Conservation (phyloP, 2,113 vertebrate species). For the Sakesphorus luctuosus region DNA sequence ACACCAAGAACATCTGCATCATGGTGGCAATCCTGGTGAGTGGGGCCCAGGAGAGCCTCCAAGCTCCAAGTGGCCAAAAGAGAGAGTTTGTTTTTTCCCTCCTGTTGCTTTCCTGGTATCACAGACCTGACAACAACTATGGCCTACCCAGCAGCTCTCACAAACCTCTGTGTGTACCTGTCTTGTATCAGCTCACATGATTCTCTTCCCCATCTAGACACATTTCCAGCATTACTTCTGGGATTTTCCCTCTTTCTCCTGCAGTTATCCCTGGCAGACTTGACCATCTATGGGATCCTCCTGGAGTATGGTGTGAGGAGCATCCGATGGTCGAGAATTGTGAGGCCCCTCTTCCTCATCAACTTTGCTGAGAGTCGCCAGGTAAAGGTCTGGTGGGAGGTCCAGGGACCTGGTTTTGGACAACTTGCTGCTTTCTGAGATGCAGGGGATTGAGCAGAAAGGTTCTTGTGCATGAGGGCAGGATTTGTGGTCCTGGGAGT, state of each 20-base stretch:
- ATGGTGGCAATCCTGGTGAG: slow-evolving; percentile 81
- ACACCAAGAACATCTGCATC: slow-evolving; percentile 94
- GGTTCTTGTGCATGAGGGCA: not conserved
- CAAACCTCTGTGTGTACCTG: not conserved
- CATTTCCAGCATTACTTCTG: not conserved
- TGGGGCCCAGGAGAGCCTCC: not conserved
- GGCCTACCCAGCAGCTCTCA: not conserved
- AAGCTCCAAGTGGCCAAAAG: not conserved
- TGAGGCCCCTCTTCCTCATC: slow-evolving; percentile 89
- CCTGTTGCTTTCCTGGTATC: not conserved
- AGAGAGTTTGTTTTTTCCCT: not conserved
- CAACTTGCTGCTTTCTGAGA: not conserved
- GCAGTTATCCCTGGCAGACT: slow-evolving; percentile 86
- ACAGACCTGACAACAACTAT: accelerated
- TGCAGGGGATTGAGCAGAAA: not conserved
- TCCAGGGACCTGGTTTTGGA: not conserved
- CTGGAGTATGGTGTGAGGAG: slow-evolving; percentile 62
- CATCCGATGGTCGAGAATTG: slow-evolving; percentile 87
- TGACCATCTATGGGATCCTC: slow-evolving; percentile 83
- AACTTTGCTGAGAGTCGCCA: slow-evolving; percentile 92
- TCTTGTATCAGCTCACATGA: accelerated
- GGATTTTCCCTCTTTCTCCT: not conserved
- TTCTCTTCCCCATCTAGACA: not conserved
- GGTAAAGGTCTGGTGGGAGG: slow-evolving; percentile 66
- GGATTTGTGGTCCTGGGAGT: not conserved